A percentile compares a stretch with the other conserved stretches of the same genome.
These are phyloP conservation scores for Tarsius wallacei DNA, from an alignment of 2,797 vertebrate genomes.

Conservation along the genomic window DNA sequence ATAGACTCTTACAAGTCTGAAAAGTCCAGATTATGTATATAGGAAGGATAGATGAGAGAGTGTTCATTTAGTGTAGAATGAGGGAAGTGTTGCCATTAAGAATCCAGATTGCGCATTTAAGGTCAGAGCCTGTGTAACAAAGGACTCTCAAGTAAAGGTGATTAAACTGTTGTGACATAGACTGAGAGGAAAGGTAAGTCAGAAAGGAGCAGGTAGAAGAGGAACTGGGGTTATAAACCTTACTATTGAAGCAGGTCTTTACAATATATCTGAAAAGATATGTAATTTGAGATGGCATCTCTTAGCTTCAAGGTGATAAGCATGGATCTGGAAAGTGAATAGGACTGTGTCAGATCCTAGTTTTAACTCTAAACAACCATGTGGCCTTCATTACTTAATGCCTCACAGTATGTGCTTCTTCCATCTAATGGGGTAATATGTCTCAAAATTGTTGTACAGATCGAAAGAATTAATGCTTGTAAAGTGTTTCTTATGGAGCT, in stretches of 20 bases:
- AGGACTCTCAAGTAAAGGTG: neutral
- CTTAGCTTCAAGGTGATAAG: neutral
- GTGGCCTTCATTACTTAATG: neutral
- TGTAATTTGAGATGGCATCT: neutral
- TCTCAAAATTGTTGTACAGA: neutral
- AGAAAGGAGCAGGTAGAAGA: neutral
- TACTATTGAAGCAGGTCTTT: neutral
- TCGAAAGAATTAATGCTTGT: slow-evolving; percentile 22
- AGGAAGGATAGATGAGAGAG: neutral
- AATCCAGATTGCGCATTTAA: neutral
- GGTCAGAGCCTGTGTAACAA: neutral
- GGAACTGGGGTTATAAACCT: rapidly evolving
- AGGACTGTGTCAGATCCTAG: neutral
- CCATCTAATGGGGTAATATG: neutral
- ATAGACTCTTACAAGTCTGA: neutral
- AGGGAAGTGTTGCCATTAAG: neutral
- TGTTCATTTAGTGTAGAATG: neutral
- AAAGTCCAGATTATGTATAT: neutral
- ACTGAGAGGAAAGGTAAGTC: neutral
- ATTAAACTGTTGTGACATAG: neutral
- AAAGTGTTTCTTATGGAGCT: neutral
- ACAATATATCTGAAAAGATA: neutral
- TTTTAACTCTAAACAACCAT: neutral
- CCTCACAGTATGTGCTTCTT: neutral
- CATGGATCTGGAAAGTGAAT: neutral